Conservation (phyloP, 2,888 invertebrate genomes). For the Athripsodes cinereus region DNA sequence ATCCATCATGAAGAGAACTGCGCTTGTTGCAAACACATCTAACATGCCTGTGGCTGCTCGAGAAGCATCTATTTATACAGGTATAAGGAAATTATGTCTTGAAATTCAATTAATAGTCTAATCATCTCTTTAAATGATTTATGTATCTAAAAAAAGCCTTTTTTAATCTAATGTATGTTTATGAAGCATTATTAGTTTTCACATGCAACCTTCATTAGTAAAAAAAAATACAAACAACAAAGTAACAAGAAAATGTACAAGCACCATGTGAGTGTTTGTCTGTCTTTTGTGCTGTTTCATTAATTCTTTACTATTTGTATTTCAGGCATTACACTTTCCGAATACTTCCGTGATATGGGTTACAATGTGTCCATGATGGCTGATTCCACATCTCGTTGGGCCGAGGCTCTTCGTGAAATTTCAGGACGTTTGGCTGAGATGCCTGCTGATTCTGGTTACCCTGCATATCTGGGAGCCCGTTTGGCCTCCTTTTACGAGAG, state of each 20-base stretch:
- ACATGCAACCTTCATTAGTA: no score
- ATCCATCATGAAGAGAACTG: constrained; percentile 99
- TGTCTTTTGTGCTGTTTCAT: no score
- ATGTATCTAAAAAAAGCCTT: not conserved
- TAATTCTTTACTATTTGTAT: not conserved
- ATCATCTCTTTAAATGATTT: not conserved
- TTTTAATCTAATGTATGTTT: no score
- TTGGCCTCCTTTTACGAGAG: constrained; percentile 99
- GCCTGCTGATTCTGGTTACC: constrained; percentile 99
- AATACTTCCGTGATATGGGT: constrained; percentile 99
- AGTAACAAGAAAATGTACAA: no score
- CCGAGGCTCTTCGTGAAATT: constrained; percentile 99
- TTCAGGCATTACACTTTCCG: constrained; percentile 93
- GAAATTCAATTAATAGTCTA: not conserved
- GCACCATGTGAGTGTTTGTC: no score
- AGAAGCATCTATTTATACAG: constrained; percentile 99
- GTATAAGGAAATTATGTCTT: constrained; percentile 42
- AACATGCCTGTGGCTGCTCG: constrained; percentile 99
- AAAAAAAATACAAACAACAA: no score
- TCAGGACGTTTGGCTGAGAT: constrained; percentile 99
- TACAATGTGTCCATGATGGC: constrained; percentile 99
- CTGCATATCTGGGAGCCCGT: constrained; percentile 96
- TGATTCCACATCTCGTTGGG: constrained; percentile 99
- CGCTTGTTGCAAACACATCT: constrained; percentile 98
- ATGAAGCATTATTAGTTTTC: no score